A percentile compares a stretch with the other conserved stretches of the same genome.
Evolutionary conservation across 1,140 invertebrate species (phyloP).

Genomic region (Stegodyphus mimosarum): DNA sequence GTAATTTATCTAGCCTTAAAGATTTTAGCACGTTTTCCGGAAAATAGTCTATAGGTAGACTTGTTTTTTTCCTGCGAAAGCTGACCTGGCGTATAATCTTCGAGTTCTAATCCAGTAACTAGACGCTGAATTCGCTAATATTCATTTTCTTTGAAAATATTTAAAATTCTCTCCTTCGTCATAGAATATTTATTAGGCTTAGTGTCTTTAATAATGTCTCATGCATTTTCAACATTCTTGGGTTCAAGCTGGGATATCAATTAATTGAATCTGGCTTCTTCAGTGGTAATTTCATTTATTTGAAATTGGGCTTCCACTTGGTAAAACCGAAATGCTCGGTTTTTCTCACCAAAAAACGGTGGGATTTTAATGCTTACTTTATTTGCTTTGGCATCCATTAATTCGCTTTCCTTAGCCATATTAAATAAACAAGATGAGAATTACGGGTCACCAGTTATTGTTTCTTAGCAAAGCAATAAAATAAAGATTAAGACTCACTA

Average conservation of each 20-base stretch:
- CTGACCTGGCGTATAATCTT: background rate
- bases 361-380: conserved; percentile 8
- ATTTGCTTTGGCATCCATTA: background rate
- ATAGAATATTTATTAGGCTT: background rate
- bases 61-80: background rate
- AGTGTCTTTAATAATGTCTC: background rate
- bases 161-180: background rate
- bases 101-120: background rate
- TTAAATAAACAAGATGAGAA: background rate
- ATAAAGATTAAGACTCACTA: too few relatives aligned
- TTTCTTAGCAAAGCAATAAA: too few relatives aligned
- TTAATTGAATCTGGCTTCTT: conserved; percentile 6
- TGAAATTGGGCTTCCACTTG: background rate
- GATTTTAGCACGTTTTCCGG: background rate
- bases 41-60: background rate
- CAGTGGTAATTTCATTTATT: conserved; percentile 1
- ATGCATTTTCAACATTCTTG: background rate
- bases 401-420: background rate
- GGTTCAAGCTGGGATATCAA: conserved; percentile 3
- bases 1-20: background rate
- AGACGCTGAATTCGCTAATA: background rate
- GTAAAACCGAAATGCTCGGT: background rate
- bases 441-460: background rate
- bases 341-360: background rate
- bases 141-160: conserved; percentile 13